Evolutionary conservation across 2,797 vertebrate species (phyloP).

Genomic region (Xenopus petersii): DNA sequence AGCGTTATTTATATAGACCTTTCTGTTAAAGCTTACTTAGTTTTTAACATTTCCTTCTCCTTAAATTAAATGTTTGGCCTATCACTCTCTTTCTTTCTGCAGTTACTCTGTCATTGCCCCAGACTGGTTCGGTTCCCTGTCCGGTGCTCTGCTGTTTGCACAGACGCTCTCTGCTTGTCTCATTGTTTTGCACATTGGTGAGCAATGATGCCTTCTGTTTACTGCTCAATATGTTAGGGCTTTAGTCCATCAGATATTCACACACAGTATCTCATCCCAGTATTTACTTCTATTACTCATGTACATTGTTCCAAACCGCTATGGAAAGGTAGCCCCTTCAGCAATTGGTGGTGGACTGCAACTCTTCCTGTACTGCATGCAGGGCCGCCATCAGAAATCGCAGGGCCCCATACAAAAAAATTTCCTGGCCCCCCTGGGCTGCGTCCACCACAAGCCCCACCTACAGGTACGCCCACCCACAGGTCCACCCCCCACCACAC

Average conservation of each 20-base stretch:
- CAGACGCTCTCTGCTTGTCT: constrained; percentile 93
- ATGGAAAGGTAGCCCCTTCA: constrained; percentile 94
- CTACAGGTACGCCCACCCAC: too few species aligned
- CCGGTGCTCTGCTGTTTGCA: constrained; percentile 84
- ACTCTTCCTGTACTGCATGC: constrained; percentile 81
- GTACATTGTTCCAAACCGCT: constrained; percentile 93
- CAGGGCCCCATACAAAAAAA: too few species aligned
- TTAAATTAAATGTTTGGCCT: too few species aligned
- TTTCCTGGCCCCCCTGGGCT: too few species aligned
- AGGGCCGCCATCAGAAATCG: too few species aligned
- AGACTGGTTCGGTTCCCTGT: constrained; percentile 82
- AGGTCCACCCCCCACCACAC: too few species aligned
- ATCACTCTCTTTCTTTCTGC: not conserved
- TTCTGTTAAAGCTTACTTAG: too few species aligned
- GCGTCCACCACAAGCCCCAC: too few species aligned
- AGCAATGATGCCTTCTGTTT: constrained; percentile 10
- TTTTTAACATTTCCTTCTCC: too few species aligned
- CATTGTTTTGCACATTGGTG: constrained; percentile 91
- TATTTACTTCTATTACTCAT: constrained; percentile 93
- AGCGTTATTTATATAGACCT: too few species aligned
- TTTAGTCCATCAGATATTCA: not conserved
- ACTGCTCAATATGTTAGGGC: too few species aligned
- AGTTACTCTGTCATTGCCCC: constrained; percentile 70
- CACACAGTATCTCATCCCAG: constrained; percentile 56
- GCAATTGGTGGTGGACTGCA: constrained; percentile 93